Conservation (phyloP, 1,140 invertebrate genomes). For the Conus ventricosus region DNA sequence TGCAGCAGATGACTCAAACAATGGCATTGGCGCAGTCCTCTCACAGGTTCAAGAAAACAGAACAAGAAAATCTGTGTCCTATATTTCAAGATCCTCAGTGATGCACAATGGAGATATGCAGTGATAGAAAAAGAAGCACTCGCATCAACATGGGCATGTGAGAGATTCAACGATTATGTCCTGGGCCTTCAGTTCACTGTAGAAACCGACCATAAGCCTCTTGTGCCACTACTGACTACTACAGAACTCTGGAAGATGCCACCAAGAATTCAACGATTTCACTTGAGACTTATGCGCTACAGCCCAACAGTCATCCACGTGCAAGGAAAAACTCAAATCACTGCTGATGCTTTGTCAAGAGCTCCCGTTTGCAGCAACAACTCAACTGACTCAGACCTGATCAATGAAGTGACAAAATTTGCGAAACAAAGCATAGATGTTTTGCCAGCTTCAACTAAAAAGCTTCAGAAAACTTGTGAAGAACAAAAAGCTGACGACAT, state of each 20-base stretch:
- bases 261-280: not conserved
- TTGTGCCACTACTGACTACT: slow-evolving; percentile 55
- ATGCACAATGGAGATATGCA: slow-evolving; percentile 74
- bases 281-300: slow-evolving; percentile 44
- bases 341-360: not conserved
- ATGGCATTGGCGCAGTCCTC: slow-evolving; percentile 49
- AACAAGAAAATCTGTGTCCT: slow-evolving; percentile 39
- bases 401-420: too few species aligned
- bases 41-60: slow-evolving; percentile 34
- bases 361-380: not conserved
- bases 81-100: slow-evolving; percentile 44
- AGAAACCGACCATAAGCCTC: slow-evolving; percentile 68
- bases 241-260: slow-evolving; percentile 41
- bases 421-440: too few species aligned
- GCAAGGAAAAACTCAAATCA: slow-evolving; percentile 45
- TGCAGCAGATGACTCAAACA: slow-evolving; percentile 44
- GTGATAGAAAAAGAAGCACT: slow-evolving; percentile 76
- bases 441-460: too few species aligned
- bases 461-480: too few species aligned
- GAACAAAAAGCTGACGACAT: too few species aligned
- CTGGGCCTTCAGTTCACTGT: slow-evolving; percentile 34
- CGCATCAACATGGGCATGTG: slow-evolving; percentile 75
- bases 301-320: slow-evolving; percentile 38
- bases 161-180: slow-evolving; percentile 77
- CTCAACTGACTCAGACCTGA: not conserved